Percentiles rank a stretch among this genome's conserved stretches.
Evolutionary conservation across 2,888 invertebrate species (phyloP).

Genomic region (Xanthia icteritia): DNA sequence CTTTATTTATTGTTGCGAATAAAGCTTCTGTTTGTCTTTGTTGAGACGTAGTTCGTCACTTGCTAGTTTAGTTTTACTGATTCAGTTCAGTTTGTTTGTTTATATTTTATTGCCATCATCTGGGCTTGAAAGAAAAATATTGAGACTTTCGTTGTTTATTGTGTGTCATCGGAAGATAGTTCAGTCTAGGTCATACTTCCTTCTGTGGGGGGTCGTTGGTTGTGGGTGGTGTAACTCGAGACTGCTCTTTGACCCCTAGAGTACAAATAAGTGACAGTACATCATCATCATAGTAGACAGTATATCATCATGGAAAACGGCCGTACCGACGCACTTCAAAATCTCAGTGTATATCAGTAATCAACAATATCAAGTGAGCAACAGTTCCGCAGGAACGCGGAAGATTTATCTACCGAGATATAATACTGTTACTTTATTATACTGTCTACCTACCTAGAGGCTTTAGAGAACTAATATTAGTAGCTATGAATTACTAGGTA

Average conservation of each 20-base stretch:
- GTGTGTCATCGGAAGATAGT: conserved; percentile 10
- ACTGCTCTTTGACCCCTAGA: background rate
- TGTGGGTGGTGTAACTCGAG: background rate
- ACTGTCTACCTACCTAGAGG: too few relatives aligned
- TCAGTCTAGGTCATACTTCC: background rate
- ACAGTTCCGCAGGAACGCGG: too few relatives aligned
- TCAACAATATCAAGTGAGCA: too few relatives aligned
- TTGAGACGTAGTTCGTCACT: conserved; percentile 72
- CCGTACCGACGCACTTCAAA: too few relatives aligned
- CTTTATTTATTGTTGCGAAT: conserved; percentile 86
- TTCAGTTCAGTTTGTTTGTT: conserved; percentile 50
- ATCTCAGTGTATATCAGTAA: too few relatives aligned
- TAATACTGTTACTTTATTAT: too few relatives aligned
- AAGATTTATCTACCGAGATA: too few relatives aligned
- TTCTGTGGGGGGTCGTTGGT: conserved; percentile 4
- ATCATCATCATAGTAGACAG: too few relatives aligned
- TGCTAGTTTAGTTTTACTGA: conserved; percentile 64
- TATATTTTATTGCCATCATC: conserved; percentile 59
- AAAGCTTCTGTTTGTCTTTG: conserved; percentile 84
- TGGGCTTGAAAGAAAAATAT: conserved; percentile 30
- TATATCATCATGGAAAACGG: too few relatives aligned
- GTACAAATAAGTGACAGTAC: too few relatives aligned
- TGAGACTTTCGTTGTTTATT: conserved; percentile 13
- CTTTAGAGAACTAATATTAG: background rate
- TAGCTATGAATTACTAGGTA: background rate